Evolutionary conservation across 2,797 vertebrate genomes (phyloP), one percentile per base, ranked within the genome.

Genomic region (Gallinago nigripennis): DNA sequence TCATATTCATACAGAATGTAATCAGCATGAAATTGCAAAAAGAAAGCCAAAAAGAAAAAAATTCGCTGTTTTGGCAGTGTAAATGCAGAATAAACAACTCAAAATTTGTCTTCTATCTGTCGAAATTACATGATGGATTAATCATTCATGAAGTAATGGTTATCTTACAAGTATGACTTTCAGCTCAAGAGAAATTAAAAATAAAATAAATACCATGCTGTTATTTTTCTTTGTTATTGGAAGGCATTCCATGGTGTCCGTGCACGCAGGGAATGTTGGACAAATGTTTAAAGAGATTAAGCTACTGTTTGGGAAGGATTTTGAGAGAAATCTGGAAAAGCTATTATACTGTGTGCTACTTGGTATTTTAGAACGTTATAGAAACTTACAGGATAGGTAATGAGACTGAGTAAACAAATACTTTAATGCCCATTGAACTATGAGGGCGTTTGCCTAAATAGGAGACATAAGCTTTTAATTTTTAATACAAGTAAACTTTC

Each of bases 251-350:
- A 2, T 30, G 48, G 54, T 82, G 63, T 94, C 82, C 81, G 6
- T 70, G 79, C 58, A 56, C 27, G 70, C 90, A 88, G 87, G 41
- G 77, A 75, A 46, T 68, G 57, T 19, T 80, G 81, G 80, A 45
- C 73, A 82, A 84, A 85, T 91, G 58, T 88, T 92, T 94, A 68
- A 94, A 90, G 91, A 86, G 80, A 94, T 92, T 87, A 94, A 88
- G 77, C 70, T 72, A 0, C 80, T 92, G 72, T 92, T 94, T 91
- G 87, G 54, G 82, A 60, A 94, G 77, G 91, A 72, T 95, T 95
- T 82, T n/a, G 80, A 84, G 80, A 78, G 72, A 53, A 82, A 93
- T 48, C 86, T 82, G 41, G 43, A 53, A 63, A 73, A 85, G 28
- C 63, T 90, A 19, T 51, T 79, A 50, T 60, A 43, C 24, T 51